These are phyloP conservation scores for Zoanthus solanderi DNA, from an alignment of 92 coral and sea anemone genomes.

Conservation along the genomic window DNA sequence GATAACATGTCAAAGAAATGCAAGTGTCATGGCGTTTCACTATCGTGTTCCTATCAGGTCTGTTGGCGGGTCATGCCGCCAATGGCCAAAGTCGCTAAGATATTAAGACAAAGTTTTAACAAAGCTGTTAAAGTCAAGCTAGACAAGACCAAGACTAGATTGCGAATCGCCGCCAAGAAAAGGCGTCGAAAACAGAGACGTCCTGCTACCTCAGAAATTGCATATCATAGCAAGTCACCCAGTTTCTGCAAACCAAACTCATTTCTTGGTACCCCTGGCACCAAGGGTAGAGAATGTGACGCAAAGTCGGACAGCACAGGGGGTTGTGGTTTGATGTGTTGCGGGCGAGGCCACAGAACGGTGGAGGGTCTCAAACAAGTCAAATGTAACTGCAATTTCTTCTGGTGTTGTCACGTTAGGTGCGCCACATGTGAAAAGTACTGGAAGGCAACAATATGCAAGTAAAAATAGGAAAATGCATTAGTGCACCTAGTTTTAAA, in stretches of 20 bases:
- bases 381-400: conserved; percentile 92
- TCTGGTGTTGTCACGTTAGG: conserved; percentile 91
- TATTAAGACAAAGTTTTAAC: conserved; percentile 75
- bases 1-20: conserved; percentile 83
- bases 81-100: conserved; percentile 68
- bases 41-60: conserved; percentile 75
- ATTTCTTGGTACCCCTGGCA: conserved; percentile 78
- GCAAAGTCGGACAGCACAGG: conserved; percentile 60
- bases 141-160: conserved; percentile 74
- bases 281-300: conserved; percentile 81
- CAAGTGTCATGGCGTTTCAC: conserved; percentile 92
- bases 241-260: conserved; percentile 80
- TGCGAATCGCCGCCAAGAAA: conserved; percentile 56
- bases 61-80: conserved; percentile 93
- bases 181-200: conserved; percentile 61
- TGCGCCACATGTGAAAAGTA: conserved; percentile 81
- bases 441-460: conserved; percentile 77
- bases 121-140: conserved; percentile 70
- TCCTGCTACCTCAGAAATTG: conserved; percentile 74
- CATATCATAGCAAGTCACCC: conserved; percentile 70
- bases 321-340: conserved; percentile 88
- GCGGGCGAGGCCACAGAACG: conserved; percentile 78
- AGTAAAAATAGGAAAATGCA: conserved; percentile 24
- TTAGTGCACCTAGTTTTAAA: not conserved
- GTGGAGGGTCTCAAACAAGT: conserved; percentile 49